A percentile compares a stretch with the other conserved stretches of the same genome.
Conservation (phyloP, 2,797 vertebrate genomes). For the Eupleurogrammus muticus region DNA sequence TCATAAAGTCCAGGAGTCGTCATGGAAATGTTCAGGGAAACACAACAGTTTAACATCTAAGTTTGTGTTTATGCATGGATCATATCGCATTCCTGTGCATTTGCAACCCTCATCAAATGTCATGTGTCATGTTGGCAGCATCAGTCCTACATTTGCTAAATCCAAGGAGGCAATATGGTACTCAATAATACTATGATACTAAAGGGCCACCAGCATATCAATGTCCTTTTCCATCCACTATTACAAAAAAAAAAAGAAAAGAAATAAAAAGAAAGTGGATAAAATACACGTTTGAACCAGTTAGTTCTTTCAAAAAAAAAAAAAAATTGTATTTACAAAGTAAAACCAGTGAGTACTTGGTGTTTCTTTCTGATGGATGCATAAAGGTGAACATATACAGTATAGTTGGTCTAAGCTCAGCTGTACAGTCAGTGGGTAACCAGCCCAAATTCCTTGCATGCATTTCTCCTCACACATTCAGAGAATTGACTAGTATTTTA, state of each 20-base stretch:
- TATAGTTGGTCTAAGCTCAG: conserved; percentile 62
- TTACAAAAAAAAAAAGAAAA: conserved; percentile 31
- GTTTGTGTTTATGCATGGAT: conserved; percentile 7
- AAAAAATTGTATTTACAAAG: conserved; percentile 73
- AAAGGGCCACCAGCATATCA: conserved; percentile 29
- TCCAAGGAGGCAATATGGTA: conserved; percentile 32
- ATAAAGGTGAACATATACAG: conserved; percentile 71
- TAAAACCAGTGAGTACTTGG: conserved; percentile 60
- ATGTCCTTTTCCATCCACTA: conserved; percentile 26
- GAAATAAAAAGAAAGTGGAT: conserved; percentile 19
- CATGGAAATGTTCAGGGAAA: conserved; percentile 7
- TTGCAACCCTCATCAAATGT: conserved; percentile 6
- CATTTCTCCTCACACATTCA: conserved; percentile 71
- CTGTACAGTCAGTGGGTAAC: conserved; percentile 78
- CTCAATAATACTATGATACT: conserved; percentile 40
- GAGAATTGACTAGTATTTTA: conserved; percentile 75
- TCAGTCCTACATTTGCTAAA: conserved; percentile 11
- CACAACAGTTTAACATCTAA: background rate
- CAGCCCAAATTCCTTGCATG: conserved; percentile 76
- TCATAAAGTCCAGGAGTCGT: conserved; percentile 50
- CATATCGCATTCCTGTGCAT: conserved; percentile 2
- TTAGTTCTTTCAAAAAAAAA: conserved; percentile 34
- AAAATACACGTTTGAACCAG: conserved; percentile 44
- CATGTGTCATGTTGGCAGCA: conserved; percentile 16
- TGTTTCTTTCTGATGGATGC: conserved; percentile 63